Conservation (phyloP, 1,140 invertebrate genomes). For the Gryon sp. region DNA sequence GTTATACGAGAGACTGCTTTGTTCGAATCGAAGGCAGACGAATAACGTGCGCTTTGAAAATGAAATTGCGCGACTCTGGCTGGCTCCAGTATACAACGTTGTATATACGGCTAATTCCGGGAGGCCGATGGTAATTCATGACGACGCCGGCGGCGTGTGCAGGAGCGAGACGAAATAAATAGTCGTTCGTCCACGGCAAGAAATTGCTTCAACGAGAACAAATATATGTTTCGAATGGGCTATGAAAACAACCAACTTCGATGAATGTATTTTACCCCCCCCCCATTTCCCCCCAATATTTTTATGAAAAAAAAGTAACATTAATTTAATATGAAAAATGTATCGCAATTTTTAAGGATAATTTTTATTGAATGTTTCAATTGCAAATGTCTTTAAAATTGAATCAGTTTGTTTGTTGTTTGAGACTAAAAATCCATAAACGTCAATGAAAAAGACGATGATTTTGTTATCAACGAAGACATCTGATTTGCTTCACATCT, state of each 20-base stretch:
- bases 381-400: too few relatives aligned
- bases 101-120: conserved; percentile 68
- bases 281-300: too few relatives aligned
- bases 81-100: conserved; percentile 59
- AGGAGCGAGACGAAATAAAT: conserved; percentile 62
- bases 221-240: conserved; percentile 44
- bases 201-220: conserved; percentile 58
- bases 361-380: too few relatives aligned
- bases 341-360: too few relatives aligned
- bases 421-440: too few relatives aligned
- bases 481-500: conserved; percentile 35
- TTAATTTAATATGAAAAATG: too few relatives aligned
- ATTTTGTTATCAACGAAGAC: too few relatives aligned
- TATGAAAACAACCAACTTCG: conserved; percentile 32
- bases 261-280: conserved; percentile 21
- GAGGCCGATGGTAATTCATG: conserved; percentile 73
- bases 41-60: conserved; percentile 70
- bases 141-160: conserved; percentile 61
- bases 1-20: conserved; percentile 70
- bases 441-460: too few relatives aligned
- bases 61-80: conserved; percentile 69
- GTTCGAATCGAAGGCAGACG: conserved; percentile 61
- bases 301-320: too few relatives aligned
- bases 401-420: too few relatives aligned
- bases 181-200: conserved; percentile 57